Evolutionary conservation across 2,797 vertebrate species (phyloP), one percentile per base, ranked within the genome.

Genomic region (Sebastes hubbsi): DNA sequence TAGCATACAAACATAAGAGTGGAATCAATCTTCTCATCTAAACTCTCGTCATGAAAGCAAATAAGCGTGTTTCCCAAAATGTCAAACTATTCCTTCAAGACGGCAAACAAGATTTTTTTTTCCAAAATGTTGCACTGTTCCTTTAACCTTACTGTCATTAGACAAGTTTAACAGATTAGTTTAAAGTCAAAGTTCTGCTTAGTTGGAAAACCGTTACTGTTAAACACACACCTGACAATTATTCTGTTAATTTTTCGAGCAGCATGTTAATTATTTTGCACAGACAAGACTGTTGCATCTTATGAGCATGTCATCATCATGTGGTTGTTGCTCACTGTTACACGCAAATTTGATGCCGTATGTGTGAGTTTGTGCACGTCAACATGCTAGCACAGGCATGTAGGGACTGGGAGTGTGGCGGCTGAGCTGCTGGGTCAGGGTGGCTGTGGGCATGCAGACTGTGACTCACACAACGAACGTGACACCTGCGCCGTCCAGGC

Each of bases 301-400:
- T 68, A 62, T 56, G 63, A 27, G 32, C 52, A 46, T 54, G 38
- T 74, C 72, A 68, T 69, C 66, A 34, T 36, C 61, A 56, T 55
- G 36, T 9, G 9, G 67, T 66, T 81, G 77, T 66, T 86, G 56
- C 34, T 72, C 14, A 38, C 58, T 27, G 55, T 56, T n/a, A 14
- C 4, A 11, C 58, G 73, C 18, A 61, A 3, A 72, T 65, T 12
- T 64, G 25, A 74, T 72, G 63, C 8, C 9, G 24, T 59, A 75
- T 76, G 55, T 67, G 66, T 84, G 56, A 14, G 67, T 82, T 42
- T 70, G 65, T 34, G 64, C 52, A 34, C 52, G 56, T 46, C 9
- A 69, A 91, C 93, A 75, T 88, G 94, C 83, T 74, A 22, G 77
- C 69, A 89, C 92, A 92, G 72, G 92, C 77, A 81, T 22, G 4